Conservation (phyloP, 2,888 invertebrate genomes). For the Acrocyrtus sp. region DNA sequence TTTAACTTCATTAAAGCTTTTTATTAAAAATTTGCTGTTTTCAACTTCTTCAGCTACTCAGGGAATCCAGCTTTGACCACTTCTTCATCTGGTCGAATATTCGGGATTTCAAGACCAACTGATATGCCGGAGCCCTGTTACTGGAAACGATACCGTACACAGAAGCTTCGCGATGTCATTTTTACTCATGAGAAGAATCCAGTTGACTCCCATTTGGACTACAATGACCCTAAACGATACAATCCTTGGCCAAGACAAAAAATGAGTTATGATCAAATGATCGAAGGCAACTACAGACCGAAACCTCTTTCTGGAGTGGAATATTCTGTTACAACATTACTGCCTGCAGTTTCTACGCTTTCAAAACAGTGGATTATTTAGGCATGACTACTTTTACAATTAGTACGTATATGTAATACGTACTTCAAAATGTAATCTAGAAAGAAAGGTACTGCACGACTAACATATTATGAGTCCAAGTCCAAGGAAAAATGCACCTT, state of each 20-base stretch:
- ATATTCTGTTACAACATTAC: constrained; percentile 5
- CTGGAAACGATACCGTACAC: constrained; percentile 22
- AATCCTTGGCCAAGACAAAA: constrained; percentile 23
- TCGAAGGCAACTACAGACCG: constrained; percentile 20
- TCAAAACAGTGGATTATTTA: constrained; percentile 20
- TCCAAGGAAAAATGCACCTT: no score
- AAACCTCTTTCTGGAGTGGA: constrained; percentile 8
- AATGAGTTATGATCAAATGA: constrained; percentile 11
- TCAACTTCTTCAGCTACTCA: constrained; percentile 8
- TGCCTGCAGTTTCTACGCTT: constrained; percentile 14
- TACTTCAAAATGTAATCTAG: no score
- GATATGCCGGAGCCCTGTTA: constrained; percentile 20
- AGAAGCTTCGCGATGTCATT: constrained; percentile 19
- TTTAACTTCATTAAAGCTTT: background rate
- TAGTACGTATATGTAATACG: no score
- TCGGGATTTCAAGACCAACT: constrained; percentile 11
- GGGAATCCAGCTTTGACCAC: constrained; percentile 13
- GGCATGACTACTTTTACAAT: no score
- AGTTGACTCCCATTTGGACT: constrained; percentile 13
- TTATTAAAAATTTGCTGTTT: no score
- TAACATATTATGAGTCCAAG: no score
- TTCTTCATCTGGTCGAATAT: constrained; percentile 2
- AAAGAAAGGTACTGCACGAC: no score
- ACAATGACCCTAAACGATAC: constrained; percentile 31
- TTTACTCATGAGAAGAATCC: constrained; percentile 19